Evolutionary conservation across 2,888 invertebrate genomes (phyloP).

Genomic region (Brenthis hecate): DNA sequence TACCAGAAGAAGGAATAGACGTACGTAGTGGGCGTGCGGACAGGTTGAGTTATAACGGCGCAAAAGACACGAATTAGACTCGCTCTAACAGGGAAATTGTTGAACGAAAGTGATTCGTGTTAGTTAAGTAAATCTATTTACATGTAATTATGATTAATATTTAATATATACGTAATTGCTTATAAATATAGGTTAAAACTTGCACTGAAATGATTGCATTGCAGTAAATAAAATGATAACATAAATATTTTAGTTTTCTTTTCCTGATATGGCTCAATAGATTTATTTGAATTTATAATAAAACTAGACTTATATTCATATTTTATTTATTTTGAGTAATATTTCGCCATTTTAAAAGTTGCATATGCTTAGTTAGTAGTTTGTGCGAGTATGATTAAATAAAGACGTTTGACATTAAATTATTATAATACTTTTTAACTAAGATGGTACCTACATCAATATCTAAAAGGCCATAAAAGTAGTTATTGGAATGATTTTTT

Average conservation of each 20-base stretch:
- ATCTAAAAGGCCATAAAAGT: no score
- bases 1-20: conserved; percentile 21
- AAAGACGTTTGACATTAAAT: no score
- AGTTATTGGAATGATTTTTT: no score
- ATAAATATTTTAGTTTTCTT: conserved; percentile 15
- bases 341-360: no score
- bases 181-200: conserved; percentile 15
- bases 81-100: conserved; percentile 24
- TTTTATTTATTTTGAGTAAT: no score
- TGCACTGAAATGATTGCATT: conserved; percentile 1
- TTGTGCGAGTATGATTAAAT: no score
- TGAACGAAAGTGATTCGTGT: conserved; percentile 21
- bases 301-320: no score
- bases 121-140: conserved; percentile 16
- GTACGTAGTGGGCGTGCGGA: conserved; percentile 33
- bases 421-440: no score
- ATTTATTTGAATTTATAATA: not conserved
- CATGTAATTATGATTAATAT: conserved; percentile 19
- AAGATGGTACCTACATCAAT: no score
- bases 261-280: conserved; percentile 13
- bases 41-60: conserved; percentile 38
- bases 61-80: conserved; percentile 37
- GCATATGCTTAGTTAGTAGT: no score
- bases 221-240: conserved; percentile 3
- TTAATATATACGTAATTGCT: conserved; percentile 14